Percentiles rank a stretch among this genome's conserved stretches.
phyloP scores from a whole-genome alignment of 1,140 invertebrate genomes.

The Pseudomyrmex gracilis region DNA sequence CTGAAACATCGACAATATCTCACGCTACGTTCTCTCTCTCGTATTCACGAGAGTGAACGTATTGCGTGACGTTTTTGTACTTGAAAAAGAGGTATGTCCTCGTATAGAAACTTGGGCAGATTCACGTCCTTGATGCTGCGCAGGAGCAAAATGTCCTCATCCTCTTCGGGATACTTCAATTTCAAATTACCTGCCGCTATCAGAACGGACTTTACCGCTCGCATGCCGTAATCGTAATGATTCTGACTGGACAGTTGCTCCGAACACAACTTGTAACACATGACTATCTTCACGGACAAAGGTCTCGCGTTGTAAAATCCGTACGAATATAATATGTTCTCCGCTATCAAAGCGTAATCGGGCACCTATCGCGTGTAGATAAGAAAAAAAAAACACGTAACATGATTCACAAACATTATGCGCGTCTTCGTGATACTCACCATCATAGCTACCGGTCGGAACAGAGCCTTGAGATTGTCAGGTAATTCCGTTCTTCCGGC shows the following conservation, averaged over 20 bases:
- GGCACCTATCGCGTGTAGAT: slow-evolving; percentile 87
- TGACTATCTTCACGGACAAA: slow-evolving; percentile 97
- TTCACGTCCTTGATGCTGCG: slow-evolving; percentile 97
- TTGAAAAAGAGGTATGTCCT: slow-evolving; percentile 94
- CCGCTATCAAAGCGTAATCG: slow-evolving; percentile 97
- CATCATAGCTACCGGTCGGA: slow-evolving; percentile 99
- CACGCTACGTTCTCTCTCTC: background rate
- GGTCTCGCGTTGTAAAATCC: slow-evolving; percentile 96
- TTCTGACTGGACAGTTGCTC: slow-evolving; percentile 97
- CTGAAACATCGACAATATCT: slow-evolving; percentile 83
- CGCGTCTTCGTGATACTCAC: slow-evolving; percentile 79
- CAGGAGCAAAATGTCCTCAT: slow-evolving; percentile 93
- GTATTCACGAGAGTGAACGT: background rate
- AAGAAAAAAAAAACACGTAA: background rate
- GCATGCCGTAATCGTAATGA: slow-evolving; percentile 98
- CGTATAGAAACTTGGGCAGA: slow-evolving; percentile 95
- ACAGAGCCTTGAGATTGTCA: slow-evolving; percentile 97
- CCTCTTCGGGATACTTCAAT: slow-evolving; percentile 94
- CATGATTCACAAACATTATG: background rate
- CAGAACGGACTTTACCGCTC: slow-evolving; percentile 95
- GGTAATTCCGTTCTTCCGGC: slow-evolving; percentile 96
- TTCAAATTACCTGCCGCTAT: slow-evolving; percentile 96
- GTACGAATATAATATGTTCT: slow-evolving; percentile 97
- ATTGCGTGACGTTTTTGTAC: slow-evolving; percentile 84
- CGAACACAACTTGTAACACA: slow-evolving; percentile 96